phyloP scores from a whole-genome alignment of 1,140 invertebrate species.

The Aradophagus sp. region DNA sequence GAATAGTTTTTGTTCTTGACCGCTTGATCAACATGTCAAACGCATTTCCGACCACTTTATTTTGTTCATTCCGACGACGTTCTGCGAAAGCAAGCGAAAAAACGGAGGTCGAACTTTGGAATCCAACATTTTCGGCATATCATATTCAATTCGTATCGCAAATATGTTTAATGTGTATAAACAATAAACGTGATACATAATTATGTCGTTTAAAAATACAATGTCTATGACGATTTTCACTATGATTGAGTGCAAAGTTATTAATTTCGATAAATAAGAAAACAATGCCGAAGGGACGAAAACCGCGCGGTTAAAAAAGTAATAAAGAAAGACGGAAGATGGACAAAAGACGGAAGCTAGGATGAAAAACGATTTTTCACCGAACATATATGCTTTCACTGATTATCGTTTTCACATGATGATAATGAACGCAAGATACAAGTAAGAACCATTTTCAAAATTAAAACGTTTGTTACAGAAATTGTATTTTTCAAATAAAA shows the following conservation, averaged over 20 bases:
- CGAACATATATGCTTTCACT: constrained; percentile 28
- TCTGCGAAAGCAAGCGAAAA: background rate
- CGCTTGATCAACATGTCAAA: constrained; percentile 24
- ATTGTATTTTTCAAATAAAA: constrained; percentile 55
- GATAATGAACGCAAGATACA: constrained; percentile 30
- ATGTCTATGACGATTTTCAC: constrained; percentile 49
- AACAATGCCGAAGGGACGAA: constrained; percentile 5
- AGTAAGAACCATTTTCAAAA: constrained; percentile 43
- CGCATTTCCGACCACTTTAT: constrained; percentile 23
- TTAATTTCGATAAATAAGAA: constrained; percentile 26
- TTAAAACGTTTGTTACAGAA: constrained; percentile 48
- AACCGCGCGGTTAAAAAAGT: constrained; percentile 14
- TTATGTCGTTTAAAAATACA: constrained; percentile 53
- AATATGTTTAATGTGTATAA: constrained; percentile 43
- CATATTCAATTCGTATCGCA: constrained; percentile 46
- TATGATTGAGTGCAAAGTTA: constrained; percentile 21
- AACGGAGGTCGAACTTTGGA: constrained; percentile 13
- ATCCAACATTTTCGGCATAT: constrained; percentile 41
- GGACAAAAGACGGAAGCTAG: background rate
- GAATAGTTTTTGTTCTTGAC: constrained; percentile 49
- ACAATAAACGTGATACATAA: constrained; percentile 48
- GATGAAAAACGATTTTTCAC: constrained; percentile 34
- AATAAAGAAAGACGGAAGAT: too few species aligned
- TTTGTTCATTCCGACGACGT: constrained; percentile 16
- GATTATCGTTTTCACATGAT: constrained; percentile 26